Percentiles rank a stretch among this genome's conserved stretches.
Evolutionary conservation across 2,888 invertebrate genomes (phyloP).

Genomic region (Lasioglossum malachurum): DNA sequence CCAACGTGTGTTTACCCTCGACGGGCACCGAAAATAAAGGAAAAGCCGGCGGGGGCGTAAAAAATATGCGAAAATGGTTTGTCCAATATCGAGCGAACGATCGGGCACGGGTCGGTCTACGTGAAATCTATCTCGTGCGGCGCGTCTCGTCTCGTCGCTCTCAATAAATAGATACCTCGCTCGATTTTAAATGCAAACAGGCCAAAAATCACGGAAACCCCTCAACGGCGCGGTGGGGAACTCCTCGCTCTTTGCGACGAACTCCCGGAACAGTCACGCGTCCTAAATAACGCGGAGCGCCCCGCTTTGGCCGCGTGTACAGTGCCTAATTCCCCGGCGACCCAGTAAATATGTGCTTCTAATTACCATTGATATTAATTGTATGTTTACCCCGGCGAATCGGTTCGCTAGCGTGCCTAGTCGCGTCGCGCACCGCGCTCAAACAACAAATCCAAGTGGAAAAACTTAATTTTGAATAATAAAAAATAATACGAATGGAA

Average conservation of each 20-base stretch:
- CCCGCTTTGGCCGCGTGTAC: constrained; percentile 8
- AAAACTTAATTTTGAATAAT: neutral
- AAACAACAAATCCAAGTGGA: neutral
- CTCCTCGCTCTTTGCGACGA: constrained; percentile 16
- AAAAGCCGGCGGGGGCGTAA: too few species aligned
- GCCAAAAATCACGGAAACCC: constrained; percentile 43
- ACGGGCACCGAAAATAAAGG: neutral
- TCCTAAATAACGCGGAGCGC: constrained; percentile 29
- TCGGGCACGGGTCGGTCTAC: constrained; percentile 27
- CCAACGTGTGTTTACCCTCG: constrained; percentile 50
- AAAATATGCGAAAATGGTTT: constrained; percentile 52
- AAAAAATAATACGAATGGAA: too few species aligned
- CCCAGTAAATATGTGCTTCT: constrained; percentile 54
- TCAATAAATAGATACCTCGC: constrained; percentile 57
- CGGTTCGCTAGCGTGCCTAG: neutral
- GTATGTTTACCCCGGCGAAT: constrained; percentile 40
- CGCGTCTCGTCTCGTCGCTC: neutral
- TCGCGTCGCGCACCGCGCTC: neutral
- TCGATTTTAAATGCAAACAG: constrained; percentile 58
- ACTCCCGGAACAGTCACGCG: constrained; percentile 14
- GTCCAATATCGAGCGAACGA: constrained; percentile 56
- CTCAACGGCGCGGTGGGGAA: neutral
- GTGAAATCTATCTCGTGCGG: constrained; percentile 52
- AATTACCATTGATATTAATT: constrained; percentile 63
- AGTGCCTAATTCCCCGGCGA: constrained; percentile 46